These are phyloP conservation scores for Sialia sialis DNA, from an alignment of 2,113 vertebrate genomes.

Conservation along the genomic window DNA sequence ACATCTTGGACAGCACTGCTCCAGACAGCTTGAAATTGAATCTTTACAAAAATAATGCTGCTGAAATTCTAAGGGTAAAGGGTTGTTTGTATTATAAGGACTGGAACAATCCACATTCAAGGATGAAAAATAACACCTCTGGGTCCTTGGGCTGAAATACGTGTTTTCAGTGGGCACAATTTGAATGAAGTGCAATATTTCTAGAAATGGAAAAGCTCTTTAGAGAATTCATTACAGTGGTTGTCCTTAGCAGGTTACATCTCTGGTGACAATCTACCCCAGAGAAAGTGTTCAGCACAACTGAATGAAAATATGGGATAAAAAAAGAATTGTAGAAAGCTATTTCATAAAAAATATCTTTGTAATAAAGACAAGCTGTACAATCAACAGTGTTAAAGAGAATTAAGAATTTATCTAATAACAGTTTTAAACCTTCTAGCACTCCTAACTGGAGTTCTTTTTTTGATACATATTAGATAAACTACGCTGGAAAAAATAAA, in stretches of 20 bases:
- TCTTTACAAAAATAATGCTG: not conserved
- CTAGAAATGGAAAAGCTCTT: not conserved
- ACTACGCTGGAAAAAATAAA: not conserved
- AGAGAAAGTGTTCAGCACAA: not conserved
- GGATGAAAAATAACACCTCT: not conserved
- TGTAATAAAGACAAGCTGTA: not conserved
- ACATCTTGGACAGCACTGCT: not conserved
- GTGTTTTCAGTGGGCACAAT: not conserved
- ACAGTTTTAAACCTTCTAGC: not conserved
- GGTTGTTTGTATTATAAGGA: not conserved
- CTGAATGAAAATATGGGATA: not conserved
- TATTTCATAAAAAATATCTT: not conserved
- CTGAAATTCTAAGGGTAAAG: not conserved
- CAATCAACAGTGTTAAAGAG: not conserved
- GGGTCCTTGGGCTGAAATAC: not conserved
- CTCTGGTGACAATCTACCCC: not conserved
- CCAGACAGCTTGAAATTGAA: not conserved
- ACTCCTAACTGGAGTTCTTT: not conserved
- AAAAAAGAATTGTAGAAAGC: not conserved
- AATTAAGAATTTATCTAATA: not conserved
- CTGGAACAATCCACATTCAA: not conserved
- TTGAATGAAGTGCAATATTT: not conserved
- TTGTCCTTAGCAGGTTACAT: not conserved
- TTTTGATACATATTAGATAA: not conserved
- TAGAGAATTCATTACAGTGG: not conserved